Base-by-base conservation (phyloP, 2,797 vertebrate species). In the Denticeps clupeoides region DNA sequence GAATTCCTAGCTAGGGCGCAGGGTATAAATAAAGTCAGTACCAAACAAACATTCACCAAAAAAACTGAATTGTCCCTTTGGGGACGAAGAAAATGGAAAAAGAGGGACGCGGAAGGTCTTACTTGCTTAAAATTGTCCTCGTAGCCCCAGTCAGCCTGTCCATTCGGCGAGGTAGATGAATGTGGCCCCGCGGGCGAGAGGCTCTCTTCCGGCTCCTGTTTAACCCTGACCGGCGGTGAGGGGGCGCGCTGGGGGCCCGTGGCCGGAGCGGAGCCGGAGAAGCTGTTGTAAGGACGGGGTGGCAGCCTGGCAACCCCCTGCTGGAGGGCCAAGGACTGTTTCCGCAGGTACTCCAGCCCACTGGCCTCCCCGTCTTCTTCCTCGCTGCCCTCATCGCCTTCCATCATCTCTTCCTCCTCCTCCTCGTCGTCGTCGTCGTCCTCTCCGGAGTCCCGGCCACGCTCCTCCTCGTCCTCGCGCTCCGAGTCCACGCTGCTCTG, bases 91-190 rank as follows among this genome's bases (percentile, higher is more conserved):
- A 41, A 19, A 41, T 19, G 15, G 9, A 22, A 2, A 8, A 7
- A 16, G 12, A 11, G 4, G 7, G 3, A 7, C 12, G 24, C 29
- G 32, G 10, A 35, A 45, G 46, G 46, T 81, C 88, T 82, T 63
- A 97, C 93, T 89, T 90, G 90, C 74, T 89, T 90, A 66, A 92
- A 86, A 54, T 88, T 88, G 50, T 93, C 89, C 0, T 96, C 91
- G 61, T 81, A 75, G 56, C 77, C 79, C 89, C 91, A 95, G 65
- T 74, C 78, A 0, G 77, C 80, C 21, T 85, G 89, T 37, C 81
- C 86, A 0, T 86, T 79, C 0, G 84, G 67, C n/a, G 86, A 82
- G 10, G 77, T 27, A 0, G 75, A 61, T 1, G 82, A 80, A 0
- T 79, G 76, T 5, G 75, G 73, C 29, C 68, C 82, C 5, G 64